Conservation (phyloP, 2,888 invertebrate genomes). For the Tanypteryx hageni region DNA sequence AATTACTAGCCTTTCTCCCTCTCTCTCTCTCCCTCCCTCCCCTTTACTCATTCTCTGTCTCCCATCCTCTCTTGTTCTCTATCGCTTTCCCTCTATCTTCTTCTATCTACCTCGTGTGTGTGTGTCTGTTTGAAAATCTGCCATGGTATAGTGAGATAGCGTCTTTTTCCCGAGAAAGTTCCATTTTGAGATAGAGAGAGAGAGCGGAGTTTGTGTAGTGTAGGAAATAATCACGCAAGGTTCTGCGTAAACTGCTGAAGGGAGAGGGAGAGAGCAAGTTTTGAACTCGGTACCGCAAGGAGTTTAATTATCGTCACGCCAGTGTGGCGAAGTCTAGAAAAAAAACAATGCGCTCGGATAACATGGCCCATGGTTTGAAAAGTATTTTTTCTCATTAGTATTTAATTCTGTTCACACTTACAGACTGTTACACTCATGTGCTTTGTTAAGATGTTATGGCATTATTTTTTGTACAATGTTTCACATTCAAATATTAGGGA, state of each 20-base stretch:
- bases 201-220: background rate
- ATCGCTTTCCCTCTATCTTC: background rate
- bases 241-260: background rate
- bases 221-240: background rate
- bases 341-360: background rate
- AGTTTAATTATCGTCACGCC: conserved; percentile 29
- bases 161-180: background rate
- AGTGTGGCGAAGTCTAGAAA: background rate
- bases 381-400: too few relatives aligned
- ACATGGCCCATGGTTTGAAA: background rate
- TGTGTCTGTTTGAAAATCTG: conserved; percentile 25
- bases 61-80: background rate
- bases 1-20: background rate
- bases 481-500: too few relatives aligned
- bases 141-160: background rate
- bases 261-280: background rate
- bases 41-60: background rate
- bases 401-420: too few relatives aligned
- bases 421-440: too few relatives aligned
- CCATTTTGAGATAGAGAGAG: background rate
- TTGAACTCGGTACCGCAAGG: background rate
- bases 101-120: background rate
- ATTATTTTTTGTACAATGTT: too few relatives aligned
- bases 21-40: background rate
- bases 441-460: too few relatives aligned